Evolutionary conservation across 2,888 invertebrate genomes (phyloP), one percentile per base, ranked within the genome.

Genomic region (Xylophagus ater): DNA sequence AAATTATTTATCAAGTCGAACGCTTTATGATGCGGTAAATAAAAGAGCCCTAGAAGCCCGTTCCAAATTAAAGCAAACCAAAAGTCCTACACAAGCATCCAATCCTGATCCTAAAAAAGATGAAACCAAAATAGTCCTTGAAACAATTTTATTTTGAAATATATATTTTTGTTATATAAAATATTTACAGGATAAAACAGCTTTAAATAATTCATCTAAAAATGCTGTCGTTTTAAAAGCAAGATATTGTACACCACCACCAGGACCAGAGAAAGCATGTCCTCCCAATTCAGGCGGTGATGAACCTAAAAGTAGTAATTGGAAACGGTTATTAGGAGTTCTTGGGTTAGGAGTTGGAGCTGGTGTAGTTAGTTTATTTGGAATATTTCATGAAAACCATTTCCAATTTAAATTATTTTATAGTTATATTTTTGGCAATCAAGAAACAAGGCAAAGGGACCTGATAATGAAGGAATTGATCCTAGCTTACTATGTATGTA

Each of bases 11-110:
- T 14, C 21, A 3, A 19, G 40, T 12, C 37, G 37, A 13, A 34
- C 25, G 10, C 25, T 40, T 10, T 40, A 34, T 20, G 40, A 40
- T 28, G 28, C 37, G 61, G 63, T 63, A 57, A 62, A 59, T 42
- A 59, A 56, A 50, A 49, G 59, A 38, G 55, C 56, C 25, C 51
- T 59, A 10, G 59, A 60, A 43, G 57, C 58, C 37, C 53, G 54
- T 28, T 48, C 56, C n/a, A 60, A 59, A 32, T 20, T 33, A 26
- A 38, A 38, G 19, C 33, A 32, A 13, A 52, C 47, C 55, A 43
- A 53, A 58, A 47, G 49, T 52, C n/a, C n/a, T n/a, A n/a, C n/a
- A 31, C 23, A 23, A 23, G 6, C 9, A 23, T 9, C 23, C 9
- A 23, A 6, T 25, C 15, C 38, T 13, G 26, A 37, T 24, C 30